Conservation (phyloP, 1,140 invertebrate genomes). For the Leptinotarsa undecemlineata region DNA sequence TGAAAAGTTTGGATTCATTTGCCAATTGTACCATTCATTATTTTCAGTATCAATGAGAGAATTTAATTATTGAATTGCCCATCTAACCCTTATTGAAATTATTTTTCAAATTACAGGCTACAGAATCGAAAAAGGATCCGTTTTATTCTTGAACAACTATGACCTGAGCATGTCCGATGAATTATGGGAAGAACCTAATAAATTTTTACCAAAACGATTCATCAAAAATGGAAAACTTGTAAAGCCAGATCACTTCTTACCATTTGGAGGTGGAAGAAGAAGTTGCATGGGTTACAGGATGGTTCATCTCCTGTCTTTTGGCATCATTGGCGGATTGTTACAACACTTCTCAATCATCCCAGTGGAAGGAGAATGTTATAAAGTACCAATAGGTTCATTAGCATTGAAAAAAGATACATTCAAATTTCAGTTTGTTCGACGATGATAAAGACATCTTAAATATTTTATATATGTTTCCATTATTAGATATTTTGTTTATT, state of each 20-base stretch:
- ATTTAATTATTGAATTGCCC: not conserved
- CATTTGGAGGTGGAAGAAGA: constrained; percentile 84
- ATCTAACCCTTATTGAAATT: not conserved
- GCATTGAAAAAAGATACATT: constrained; percentile 69
- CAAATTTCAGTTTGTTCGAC: constrained; percentile 53
- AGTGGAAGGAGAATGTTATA: constrained; percentile 59
- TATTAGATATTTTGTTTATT: too few species aligned
- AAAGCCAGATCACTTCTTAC: constrained; percentile 72
- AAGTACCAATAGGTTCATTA: constrained; percentile 66
- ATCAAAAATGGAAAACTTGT: constrained; percentile 57
- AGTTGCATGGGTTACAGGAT: constrained; percentile 88
- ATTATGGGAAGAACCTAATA: constrained; percentile 71
- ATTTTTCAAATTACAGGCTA: constrained; percentile 57
- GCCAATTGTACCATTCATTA: not conserved
- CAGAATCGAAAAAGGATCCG: constrained; percentile 74
- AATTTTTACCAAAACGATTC: constrained; percentile 77
- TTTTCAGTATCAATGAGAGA: too few species aligned
- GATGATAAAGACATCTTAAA: constrained; percentile 20
- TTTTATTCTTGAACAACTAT: constrained; percentile 87
- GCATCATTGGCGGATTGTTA: constrained; percentile 71
- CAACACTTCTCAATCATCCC: constrained; percentile 71
- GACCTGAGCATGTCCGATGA: constrained; percentile 77
- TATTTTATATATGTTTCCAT: not conserved
- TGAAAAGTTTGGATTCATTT: too few species aligned
- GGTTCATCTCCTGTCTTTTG: constrained; percentile 75